Percentiles rank a stretch among this genome's conserved stretches.
Conservation (phyloP, 2,113 vertebrate species). For the Gymnorhina tibicen region DNA sequence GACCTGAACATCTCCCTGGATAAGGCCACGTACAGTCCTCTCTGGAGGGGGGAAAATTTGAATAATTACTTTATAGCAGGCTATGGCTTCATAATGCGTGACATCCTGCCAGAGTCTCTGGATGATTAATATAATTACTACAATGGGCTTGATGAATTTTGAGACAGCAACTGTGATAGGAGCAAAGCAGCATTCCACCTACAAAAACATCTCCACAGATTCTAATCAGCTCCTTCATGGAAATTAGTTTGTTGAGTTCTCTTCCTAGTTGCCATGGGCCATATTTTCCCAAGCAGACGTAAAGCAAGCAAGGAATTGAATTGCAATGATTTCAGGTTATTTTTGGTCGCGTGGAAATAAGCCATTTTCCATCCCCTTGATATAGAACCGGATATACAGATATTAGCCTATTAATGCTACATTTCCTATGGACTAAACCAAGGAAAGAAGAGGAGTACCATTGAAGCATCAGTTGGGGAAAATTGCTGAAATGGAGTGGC, state of each 20-base stretch:
- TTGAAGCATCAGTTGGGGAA: not conserved
- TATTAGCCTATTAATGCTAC: not conserved
- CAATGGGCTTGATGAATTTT: not conserved
- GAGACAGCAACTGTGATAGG: not conserved
- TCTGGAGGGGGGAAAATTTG: not conserved
- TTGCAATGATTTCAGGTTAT: not conserved
- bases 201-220: not conserved
- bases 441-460: not conserved
- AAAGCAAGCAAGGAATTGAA: not conserved
- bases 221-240: not conserved
- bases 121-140: slow-evolving; percentile 13
- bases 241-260: not conserved
- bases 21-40: not conserved
- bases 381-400: not conserved
- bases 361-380: not conserved
- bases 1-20: not conserved
- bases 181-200: not conserved
- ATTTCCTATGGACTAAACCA: not conserved
- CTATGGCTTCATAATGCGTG: not conserved
- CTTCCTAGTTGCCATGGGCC: not conserved
- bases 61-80: not conserved
- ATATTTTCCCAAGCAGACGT: not conserved
- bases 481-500: not conserved
- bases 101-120: not conserved
- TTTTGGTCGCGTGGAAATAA: slow-evolving; percentile 6